Evolutionary conservation across 2,113 vertebrate genomes (phyloP).

Genomic region (Trogon surrucura): DNA sequence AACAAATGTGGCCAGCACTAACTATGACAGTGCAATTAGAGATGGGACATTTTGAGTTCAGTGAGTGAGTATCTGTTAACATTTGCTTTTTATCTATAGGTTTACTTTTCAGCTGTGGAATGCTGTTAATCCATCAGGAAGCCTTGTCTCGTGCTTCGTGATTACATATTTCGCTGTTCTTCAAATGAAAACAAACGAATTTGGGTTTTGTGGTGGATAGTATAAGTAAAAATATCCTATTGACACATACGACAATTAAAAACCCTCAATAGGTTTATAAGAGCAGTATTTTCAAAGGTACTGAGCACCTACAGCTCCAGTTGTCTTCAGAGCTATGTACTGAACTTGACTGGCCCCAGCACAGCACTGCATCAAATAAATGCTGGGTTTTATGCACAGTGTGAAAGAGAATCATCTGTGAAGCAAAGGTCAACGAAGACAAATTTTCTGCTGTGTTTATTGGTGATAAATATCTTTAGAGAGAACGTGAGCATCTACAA

Average conservation of each 20-base stretch:
- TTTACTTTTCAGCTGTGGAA: conserved; percentile 27
- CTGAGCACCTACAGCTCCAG: not conserved
- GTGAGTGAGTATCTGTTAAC: conserved; percentile 13
- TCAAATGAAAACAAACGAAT: not conserved
- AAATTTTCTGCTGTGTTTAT: conserved; percentile 43
- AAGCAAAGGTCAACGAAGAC: conserved; percentile 26
- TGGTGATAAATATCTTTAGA: not conserved
- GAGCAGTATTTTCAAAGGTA: not conserved
- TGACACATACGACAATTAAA: not conserved
- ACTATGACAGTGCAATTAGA: conserved; percentile 11
- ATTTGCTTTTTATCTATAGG: conserved; percentile 45
- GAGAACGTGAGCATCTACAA: conserved; percentile 50
- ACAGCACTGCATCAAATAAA: not conserved
- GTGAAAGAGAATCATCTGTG: conserved; percentile 22
- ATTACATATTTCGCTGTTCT: not conserved
- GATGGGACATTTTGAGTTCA: conserved; percentile 49
- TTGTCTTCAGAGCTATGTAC: not conserved
- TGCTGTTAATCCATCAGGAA: conserved; percentile 68
- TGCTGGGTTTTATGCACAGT: not conserved
- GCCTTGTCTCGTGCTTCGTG: not conserved
- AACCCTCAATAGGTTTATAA: not conserved
- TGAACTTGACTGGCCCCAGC: not conserved
- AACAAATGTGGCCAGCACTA: not conserved
- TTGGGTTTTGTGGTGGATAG: not conserved
- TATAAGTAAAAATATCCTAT: not conserved